Percentiles rank a stretch among this genome's conserved stretches.
These are phyloP conservation scores for Ophonus ardosiacus DNA, from an alignment of 2,888 invertebrate genomes.

Conservation along the genomic window DNA sequence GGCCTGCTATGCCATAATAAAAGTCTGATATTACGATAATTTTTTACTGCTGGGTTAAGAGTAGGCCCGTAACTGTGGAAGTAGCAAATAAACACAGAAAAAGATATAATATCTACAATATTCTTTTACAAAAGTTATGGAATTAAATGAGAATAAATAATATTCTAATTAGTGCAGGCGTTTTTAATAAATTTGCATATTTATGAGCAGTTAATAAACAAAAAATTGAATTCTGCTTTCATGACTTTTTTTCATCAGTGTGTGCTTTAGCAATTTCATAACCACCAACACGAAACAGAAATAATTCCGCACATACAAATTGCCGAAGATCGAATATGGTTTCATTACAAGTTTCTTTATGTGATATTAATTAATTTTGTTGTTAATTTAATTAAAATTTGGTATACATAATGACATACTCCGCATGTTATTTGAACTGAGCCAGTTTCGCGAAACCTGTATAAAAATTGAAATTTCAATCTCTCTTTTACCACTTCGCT, in stretches of 20 bases:
- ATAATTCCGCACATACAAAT: neutral
- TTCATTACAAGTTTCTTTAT: constrained; percentile 1
- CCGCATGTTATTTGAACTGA: neutral
- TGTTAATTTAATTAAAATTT: constrained; percentile 39
- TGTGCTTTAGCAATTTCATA: too few species aligned
- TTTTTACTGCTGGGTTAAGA: too few species aligned
- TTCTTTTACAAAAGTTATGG: too few species aligned
- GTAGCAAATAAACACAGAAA: too few species aligned
- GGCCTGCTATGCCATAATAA: too few species aligned
- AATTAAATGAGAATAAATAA: too few species aligned
- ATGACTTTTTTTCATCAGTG: neutral
- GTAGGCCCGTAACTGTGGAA: too few species aligned
- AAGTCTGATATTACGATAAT: too few species aligned
- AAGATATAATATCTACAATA: too few species aligned
- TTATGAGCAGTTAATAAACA: too few species aligned
- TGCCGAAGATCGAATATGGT: neutral
- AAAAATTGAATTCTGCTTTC: neutral
- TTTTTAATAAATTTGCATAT: too few species aligned
- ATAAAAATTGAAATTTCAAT: neutral
- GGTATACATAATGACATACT: neutral
- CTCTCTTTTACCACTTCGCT: neutral
- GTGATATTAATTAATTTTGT: constrained; percentile 6
- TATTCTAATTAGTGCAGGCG: too few species aligned
- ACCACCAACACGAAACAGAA: neutral
- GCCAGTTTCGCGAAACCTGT: neutral